A percentile compares a stretch with the other conserved stretches of the same genome.
phyloP scores from a whole-genome alignment of 2,113 vertebrate genomes.

The Regulus satrapa region DNA sequence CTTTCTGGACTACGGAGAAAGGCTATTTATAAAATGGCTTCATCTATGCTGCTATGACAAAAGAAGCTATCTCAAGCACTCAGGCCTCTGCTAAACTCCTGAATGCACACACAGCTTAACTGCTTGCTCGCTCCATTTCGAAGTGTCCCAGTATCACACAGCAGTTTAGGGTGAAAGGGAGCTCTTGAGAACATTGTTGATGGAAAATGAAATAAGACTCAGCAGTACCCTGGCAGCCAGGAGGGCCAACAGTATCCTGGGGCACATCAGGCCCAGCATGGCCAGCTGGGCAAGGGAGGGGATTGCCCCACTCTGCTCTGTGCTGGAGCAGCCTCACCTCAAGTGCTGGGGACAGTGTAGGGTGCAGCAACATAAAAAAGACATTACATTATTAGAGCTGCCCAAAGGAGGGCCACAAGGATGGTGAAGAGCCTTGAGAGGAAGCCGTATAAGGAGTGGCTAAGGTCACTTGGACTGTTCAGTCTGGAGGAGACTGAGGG shows the following conservation, averaged over 20 bases:
- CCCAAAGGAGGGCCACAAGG: background rate
- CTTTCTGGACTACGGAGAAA: background rate
- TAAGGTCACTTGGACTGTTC: background rate
- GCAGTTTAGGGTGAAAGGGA: background rate
- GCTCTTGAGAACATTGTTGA: background rate
- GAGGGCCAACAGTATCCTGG: rapidly evolving
- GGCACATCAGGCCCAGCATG: rapidly evolving
- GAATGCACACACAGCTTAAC: background rate
- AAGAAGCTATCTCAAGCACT: background rate
- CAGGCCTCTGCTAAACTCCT: background rate
- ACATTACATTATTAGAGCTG: background rate
- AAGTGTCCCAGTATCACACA: background rate
- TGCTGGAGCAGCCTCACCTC: rapidly evolving
- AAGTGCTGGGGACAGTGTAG: rapidly evolving
- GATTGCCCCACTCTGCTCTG: background rate
- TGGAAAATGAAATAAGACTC: background rate
- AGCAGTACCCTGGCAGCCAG: background rate
- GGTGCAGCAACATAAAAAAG: background rate
- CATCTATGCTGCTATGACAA: background rate
- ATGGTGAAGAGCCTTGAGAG: background rate
- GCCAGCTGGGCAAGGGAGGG: background rate
- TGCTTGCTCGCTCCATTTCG: background rate
- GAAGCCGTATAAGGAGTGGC: rapidly evolving
- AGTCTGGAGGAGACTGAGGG: background rate
- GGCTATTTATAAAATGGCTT: background rate